phyloP scores from a whole-genome alignment of 1,140 invertebrate species.

The Mactra quadrangularis region DNA sequence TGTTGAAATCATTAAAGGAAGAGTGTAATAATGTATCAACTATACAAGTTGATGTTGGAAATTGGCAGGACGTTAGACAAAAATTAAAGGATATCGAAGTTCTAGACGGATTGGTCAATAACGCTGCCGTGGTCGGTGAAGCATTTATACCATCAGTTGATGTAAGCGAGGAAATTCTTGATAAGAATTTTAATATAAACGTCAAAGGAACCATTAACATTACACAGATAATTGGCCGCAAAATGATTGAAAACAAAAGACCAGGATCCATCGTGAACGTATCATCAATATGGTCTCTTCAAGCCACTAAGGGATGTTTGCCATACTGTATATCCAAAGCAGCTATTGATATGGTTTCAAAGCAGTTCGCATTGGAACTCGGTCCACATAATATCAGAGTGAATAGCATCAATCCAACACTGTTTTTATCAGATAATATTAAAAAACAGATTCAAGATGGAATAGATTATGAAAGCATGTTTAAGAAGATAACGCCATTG shows the following conservation, averaged over 20 bases:
- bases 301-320: slow-evolving; percentile 89
- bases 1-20: neutral
- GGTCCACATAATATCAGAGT: slow-evolving; percentile 93
- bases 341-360: slow-evolving; percentile 84
- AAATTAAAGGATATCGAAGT: slow-evolving; percentile 85
- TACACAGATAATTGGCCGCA: slow-evolving; percentile 87
- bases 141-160: neutral
- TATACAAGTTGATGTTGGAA: slow-evolving; percentile 87
- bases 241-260: slow-evolving; percentile 87
- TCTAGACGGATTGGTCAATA: slow-evolving; percentile 92
- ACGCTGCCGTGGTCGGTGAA: slow-evolving; percentile 82
- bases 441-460: slow-evolving; percentile 87
- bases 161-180: neutral
- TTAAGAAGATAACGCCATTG: slow-evolving; percentile 83
- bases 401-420: slow-evolving; percentile 93
- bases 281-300: slow-evolving; percentile 90
- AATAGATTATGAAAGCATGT: slow-evolving; percentile 90
- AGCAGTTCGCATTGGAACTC: slow-evolving; percentile 92
- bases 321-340: slow-evolving; percentile 85
- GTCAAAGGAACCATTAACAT: slow-evolving; percentile 85
- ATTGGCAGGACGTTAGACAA: slow-evolving; percentile 90
- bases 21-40: slow-evolving; percentile 86
- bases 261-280: slow-evolving; percentile 92
- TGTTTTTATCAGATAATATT: slow-evolving; percentile 94
- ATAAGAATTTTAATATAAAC: slow-evolving; percentile 5